These are phyloP conservation scores for Melinopterus prodromus DNA, from an alignment of 2,888 invertebrate genomes.

Conservation along the genomic window DNA sequence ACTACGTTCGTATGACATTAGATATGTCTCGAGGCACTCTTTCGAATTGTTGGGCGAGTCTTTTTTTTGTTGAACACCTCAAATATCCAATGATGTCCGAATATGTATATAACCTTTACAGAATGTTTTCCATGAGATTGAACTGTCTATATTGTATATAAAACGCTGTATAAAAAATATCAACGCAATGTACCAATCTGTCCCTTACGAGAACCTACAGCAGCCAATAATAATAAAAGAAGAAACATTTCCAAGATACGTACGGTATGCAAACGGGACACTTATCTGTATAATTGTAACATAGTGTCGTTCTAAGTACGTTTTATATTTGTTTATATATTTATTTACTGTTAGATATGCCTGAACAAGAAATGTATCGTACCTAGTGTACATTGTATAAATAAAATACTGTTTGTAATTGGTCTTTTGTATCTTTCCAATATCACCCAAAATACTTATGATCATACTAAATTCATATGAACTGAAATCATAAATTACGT, in stretches of 20 bases:
- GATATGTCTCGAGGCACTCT: not conserved
- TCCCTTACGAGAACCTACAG: conserved; percentile 15
- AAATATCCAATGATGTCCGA: conserved; percentile 5
- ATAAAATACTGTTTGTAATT: conserved; percentile 20
- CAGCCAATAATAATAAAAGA: conserved; percentile 14
- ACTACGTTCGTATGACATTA: conserved; percentile 17
- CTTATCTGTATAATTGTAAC: conserved; percentile 28
- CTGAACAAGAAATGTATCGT: conserved; percentile 36
- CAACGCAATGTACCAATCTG: conserved; percentile 14
- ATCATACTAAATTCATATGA: too few species aligned
- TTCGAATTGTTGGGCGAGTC: not conserved
- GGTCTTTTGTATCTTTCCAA: not conserved
- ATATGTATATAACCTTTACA: conserved; percentile 7
- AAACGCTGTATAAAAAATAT: conserved; percentile 34
- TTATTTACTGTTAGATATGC: conserved; percentile 45
- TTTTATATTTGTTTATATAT: conserved; percentile 42
- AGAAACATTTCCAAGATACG: conserved; percentile 20
- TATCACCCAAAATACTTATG: not conserved
- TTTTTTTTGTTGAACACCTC: not conserved
- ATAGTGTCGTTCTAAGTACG: conserved; percentile 32
- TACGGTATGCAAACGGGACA: conserved; percentile 26
- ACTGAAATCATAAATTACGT: too few species aligned
- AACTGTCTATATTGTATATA: conserved; percentile 38
- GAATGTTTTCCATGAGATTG: conserved; percentile 25
- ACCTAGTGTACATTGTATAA: conserved; percentile 34